Conservation (phyloP, 2,888 invertebrate species). For the Cheiracanthium punctorium region DNA sequence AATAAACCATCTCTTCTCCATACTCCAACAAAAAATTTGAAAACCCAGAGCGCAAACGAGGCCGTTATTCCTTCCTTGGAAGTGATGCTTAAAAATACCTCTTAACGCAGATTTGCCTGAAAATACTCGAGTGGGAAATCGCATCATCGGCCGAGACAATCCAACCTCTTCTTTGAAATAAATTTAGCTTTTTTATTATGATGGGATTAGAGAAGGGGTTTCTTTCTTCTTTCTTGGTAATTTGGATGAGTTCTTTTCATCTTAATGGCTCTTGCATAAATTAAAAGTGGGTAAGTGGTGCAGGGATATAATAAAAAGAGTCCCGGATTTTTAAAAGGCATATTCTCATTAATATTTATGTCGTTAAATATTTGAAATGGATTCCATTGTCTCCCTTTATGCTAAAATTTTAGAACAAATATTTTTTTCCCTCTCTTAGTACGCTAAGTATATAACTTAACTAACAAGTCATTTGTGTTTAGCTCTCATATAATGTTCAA, state of each 20-base stretch:
- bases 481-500: too few relatives aligned
- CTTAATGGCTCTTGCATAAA: neutral
- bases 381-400: too few relatives aligned
- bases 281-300: neutral
- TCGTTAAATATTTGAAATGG: neutral
- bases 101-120: neutral
- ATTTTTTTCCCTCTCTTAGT: too few relatives aligned
- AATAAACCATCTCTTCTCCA: too few relatives aligned
- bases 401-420: too few relatives aligned
- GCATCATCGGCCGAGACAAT: neutral
- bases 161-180: neutral
- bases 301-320: neutral
- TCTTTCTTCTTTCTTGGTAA: neutral
- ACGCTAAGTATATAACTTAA: too few relatives aligned
- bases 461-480: too few relatives aligned
- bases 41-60: neutral
- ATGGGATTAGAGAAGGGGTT: neutral
- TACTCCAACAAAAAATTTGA: too few relatives aligned
- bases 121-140: neutral
- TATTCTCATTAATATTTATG: neutral
- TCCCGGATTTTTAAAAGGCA: neutral
- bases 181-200: neutral
- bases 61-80: neutral
- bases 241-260: neutral
- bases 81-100: neutral